These are phyloP conservation scores for Phyllotreta cruciferae DNA, from an alignment of 2,888 invertebrate species.

Conservation along the genomic window DNA sequence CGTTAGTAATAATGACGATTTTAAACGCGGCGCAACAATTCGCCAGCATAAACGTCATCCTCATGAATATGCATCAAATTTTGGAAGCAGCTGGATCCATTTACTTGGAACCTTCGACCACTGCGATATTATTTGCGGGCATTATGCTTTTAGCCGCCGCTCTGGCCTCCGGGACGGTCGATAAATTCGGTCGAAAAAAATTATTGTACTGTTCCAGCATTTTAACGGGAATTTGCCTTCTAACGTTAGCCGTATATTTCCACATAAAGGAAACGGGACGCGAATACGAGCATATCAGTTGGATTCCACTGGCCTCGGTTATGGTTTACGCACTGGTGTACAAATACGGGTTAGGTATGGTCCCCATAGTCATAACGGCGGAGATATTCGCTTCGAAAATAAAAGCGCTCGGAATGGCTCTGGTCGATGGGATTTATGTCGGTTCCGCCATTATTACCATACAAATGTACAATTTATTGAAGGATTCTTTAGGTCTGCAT, in stretches of 20 bases:
- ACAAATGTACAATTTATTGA: conserved; percentile 51
- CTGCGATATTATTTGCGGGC: conserved; percentile 55
- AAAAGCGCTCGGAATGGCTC: conserved; percentile 57
- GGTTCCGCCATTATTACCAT: conserved; percentile 51
- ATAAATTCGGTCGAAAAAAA: conserved; percentile 55
- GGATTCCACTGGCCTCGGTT: conserved; percentile 55
- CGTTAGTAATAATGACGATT: conserved; percentile 55
- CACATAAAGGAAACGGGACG: conserved; percentile 48
- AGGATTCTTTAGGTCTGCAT: conserved; percentile 48
- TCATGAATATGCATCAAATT: conserved; percentile 58
- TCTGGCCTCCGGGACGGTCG: conserved; percentile 52
- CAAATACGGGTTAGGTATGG: conserved; percentile 55
- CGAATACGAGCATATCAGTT: conserved; percentile 50
- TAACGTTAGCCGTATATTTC: conserved; percentile 54
- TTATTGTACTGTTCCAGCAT: conserved; percentile 53
- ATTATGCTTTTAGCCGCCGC: conserved; percentile 54
- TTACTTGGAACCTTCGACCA: conserved; percentile 49
- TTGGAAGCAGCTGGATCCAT: conserved; percentile 53
- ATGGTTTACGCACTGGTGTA: conserved; percentile 54
- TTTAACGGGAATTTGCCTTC: conserved; percentile 52
- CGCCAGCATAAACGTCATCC: conserved; percentile 56
- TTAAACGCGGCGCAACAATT: conserved; percentile 57
- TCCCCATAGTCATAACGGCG: conserved; percentile 57
- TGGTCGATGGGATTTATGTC: conserved; percentile 55
- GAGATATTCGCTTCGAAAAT: conserved; percentile 57